Evolutionary conservation across 2,113 vertebrate genomes (phyloP).

Genomic region (Calyptomena viridis): DNA sequence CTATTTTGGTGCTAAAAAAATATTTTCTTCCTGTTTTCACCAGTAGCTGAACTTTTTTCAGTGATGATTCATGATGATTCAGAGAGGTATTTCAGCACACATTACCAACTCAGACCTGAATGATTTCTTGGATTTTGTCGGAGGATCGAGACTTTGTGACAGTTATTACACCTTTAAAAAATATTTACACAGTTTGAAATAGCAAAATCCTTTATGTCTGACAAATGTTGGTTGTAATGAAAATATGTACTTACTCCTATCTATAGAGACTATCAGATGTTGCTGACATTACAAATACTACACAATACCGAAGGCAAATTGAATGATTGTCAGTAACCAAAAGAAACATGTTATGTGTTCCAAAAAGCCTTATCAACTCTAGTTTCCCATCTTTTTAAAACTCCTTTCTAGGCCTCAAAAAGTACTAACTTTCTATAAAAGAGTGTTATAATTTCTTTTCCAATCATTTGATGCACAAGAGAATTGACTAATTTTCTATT

Average conservation of each 20-base stretch:
- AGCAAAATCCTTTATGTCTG: background rate
- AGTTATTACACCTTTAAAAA: background rate
- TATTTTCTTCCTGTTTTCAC: background rate
- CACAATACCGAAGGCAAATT: background rate
- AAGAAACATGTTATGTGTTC: background rate
- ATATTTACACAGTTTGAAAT: background rate
- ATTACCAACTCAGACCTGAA: background rate
- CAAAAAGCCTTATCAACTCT: background rate
- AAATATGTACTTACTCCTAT: slow-evolving; percentile 30
- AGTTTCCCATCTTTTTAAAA: background rate
- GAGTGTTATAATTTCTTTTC: background rate
- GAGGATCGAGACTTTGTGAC: background rate
- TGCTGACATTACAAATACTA: slow-evolving; percentile 10
- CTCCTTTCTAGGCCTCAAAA: background rate
- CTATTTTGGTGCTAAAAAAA: background rate
- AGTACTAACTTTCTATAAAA: background rate
- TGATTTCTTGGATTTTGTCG: background rate
- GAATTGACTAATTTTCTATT: background rate
- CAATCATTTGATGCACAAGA: background rate
- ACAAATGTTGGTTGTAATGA: background rate
- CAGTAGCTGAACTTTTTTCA: background rate
- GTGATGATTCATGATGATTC: background rate
- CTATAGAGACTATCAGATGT: background rate
- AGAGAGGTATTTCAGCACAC: background rate
- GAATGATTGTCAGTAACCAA: background rate